Conservation (phyloP, 2,113 vertebrate genomes). For the Chaetodon auriga region DNA sequence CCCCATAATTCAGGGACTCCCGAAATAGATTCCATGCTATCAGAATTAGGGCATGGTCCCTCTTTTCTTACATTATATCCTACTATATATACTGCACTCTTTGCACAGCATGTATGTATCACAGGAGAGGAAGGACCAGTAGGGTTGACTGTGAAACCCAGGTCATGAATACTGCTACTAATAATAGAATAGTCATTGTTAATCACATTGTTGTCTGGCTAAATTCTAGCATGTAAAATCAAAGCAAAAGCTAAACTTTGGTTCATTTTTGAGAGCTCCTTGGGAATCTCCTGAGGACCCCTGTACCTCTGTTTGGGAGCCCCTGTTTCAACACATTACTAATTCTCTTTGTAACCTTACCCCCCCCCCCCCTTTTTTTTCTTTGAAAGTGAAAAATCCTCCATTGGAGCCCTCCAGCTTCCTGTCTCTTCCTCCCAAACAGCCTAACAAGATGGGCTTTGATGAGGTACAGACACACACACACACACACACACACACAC, state of each 20-base stretch:
- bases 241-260: background rate
- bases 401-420: constrained; percentile 84
- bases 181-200: background rate
- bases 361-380: background rate
- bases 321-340: constrained; percentile 42
- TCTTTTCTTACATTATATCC: background rate
- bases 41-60: background rate
- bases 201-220: background rate
- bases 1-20: background rate
- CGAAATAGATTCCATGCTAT: background rate
- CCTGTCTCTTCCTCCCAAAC: constrained; percentile 81
- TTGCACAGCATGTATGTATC: background rate
- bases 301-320: constrained; percentile 19
- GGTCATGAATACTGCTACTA: background rate
- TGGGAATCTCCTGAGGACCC: background rate
- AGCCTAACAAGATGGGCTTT: constrained; percentile 89
- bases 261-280: background rate
- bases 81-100: no score
- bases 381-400: constrained; percentile 84
- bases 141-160: background rate
- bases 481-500: constrained; percentile 19
- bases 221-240: background rate
- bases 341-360: constrained; percentile 63
- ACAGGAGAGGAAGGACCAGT: background rate
- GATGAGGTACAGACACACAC: constrained; percentile 86